Base-by-base conservation (phyloP, 2,113 vertebrate species). In the Tricholaema leucomelas region DNA sequence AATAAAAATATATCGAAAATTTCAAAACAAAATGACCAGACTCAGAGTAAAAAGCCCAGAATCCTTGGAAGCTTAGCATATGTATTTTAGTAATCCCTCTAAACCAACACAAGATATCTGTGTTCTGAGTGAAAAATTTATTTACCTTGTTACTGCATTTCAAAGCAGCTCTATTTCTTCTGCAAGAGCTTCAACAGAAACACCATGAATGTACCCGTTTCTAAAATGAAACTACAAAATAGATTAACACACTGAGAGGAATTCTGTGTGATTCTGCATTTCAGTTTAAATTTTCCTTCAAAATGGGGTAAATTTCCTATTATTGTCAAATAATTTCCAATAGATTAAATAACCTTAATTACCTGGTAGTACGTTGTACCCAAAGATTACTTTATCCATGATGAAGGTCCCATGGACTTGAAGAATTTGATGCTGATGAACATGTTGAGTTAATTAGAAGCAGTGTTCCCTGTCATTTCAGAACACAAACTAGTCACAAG, bases 401-500 rank as follows among this genome's bases (percentile, higher is more conserved):
- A 48, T 24, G 18, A 38, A 72, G 25, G 46, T 63, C 24, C 12
- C 46, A 64, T 11, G 19, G 72, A 74, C 50, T 85, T 54, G 20
- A 78, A 69, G 63, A 84, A 87, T 88, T 82, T 87, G 7, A 65
- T 76, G 81, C 81, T 91, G 19, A 86, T 70, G 36, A 82, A 92
- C 15, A 33, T 6, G 23, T 24, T 81, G 42, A 60, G 30, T 85
- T 88, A 78, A 90, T 92, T 44, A 75, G 23, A 93, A 93, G 40
- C 31, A 73, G 23, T 2, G 8, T 65, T 66, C 24, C 16, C 24
- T 55, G 42, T 42, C n/a, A 66, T 33, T 30, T 73, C 30, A 59
- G 72, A 85, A 92, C 16, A 91, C 89, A 89, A 93, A 75, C 46
- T 77, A 82, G 60, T 66, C 89, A 71, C 59, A 64, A 56, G 75